Percentiles rank a stretch among this genome's conserved stretches.
These are phyloP conservation scores for Orussus abietinus DNA, from an alignment of 1,140 invertebrate genomes.

Conservation along the genomic window DNA sequence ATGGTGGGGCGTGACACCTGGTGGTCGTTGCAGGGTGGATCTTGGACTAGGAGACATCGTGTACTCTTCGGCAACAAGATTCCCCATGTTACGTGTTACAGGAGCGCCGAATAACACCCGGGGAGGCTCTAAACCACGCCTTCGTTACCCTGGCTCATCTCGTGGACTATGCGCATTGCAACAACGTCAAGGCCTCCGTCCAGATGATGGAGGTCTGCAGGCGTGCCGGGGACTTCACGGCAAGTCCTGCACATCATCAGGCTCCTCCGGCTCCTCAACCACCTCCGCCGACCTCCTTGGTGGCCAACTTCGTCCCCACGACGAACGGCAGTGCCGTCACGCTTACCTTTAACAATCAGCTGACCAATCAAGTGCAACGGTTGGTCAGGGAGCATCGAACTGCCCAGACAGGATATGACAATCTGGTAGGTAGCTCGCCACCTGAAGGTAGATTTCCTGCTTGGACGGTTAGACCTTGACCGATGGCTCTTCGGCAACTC, in stretches of 20 bases:
- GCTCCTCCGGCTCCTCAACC: conserved; percentile 60
- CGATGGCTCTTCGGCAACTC: no score
- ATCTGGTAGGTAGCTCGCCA: conserved; percentile 51
- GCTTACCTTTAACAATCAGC: conserved; percentile 80
- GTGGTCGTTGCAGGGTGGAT: conserved; percentile 2
- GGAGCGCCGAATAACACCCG: conserved; percentile 91
- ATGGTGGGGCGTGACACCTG: conserved; percentile 13
- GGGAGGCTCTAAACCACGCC: conserved; percentile 91
- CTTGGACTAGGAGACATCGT: no score
- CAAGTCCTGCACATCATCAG: conserved; percentile 56
- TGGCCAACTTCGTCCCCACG: conserved; percentile 69
- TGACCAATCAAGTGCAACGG: conserved; percentile 70
- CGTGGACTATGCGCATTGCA: conserved; percentile 94
- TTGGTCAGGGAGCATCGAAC: conserved; percentile 60
- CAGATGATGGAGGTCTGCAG: conserved; percentile 94
- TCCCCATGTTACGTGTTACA: no score
- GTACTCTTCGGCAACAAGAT: no score
- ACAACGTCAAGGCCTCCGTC: conserved; percentile 91
- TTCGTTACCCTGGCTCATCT: conserved; percentile 92
- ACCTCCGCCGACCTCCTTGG: conserved; percentile 55
- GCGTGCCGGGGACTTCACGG: conserved; percentile 61
- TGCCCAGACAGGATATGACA: conserved; percentile 62
- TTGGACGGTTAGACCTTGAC: no score
- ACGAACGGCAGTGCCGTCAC: conserved; percentile 78
- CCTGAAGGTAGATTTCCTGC: no score